Evolutionary conservation across 2,888 invertebrate genomes (phyloP), one percentile per base, ranked within the genome.

Genomic region (Orthonychiurus folsomi): DNA sequence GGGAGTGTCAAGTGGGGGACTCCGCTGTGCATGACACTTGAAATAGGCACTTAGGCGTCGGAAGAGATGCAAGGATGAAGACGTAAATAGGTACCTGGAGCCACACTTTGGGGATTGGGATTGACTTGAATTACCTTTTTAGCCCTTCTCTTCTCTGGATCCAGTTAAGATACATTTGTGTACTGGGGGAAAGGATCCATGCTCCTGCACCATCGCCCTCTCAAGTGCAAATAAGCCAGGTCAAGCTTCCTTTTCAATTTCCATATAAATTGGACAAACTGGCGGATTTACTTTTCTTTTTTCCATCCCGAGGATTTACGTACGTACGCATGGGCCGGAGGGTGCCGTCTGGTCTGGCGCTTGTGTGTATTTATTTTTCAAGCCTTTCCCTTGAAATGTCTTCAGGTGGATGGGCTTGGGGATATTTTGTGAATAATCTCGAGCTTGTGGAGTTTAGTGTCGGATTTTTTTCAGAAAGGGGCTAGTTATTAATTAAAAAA

Each of bases 201-300:
- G 20, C 18, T 56, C 28, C 28, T 37, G 28, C 21, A 27, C 28
- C 27, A 27, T 28, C 27, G 56, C 56, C 56, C 28, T 55, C 55
- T 56, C 27, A 56, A 26, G 56, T 56, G 56, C 56, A 56, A 56
- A 56, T 56, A 56, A 56, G 56, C 56, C 56, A 21, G 56, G 56
- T 56, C 56, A 56, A 56, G 27, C 28, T 27, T 21, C 56, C 20
- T 21, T 56, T 56, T 56, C 56, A 56, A 56, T 56, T 56, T 56
- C 56, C 56, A 56, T 56, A 27, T 56, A 56, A 56, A 56, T 56
- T 56, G 56, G 37, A 56, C 28, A 26, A 20, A 15, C 37, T 26
- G n/a, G 23, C 5, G 18, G 24, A 20, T 23, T 23, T 23, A 23
- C 23, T 24, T 55, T 55, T 24, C 52, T 21, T 21, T 3, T n/a